These are phyloP conservation scores for Lordiphosa collinella DNA, from an alignment of 1,140 invertebrate species.

Conservation along the genomic window DNA sequence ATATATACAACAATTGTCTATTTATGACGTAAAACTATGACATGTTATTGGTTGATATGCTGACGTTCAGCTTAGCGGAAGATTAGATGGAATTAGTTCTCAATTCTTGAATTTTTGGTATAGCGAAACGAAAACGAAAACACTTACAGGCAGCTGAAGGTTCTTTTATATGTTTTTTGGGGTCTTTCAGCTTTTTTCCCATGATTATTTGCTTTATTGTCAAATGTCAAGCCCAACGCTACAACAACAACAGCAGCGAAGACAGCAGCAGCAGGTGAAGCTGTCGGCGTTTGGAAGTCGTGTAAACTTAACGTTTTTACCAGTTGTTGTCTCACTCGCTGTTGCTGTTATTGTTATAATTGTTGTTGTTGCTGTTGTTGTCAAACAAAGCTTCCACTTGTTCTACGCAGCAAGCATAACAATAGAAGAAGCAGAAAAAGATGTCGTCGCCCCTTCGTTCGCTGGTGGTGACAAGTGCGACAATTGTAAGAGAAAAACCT, in stretches of 20 bases:
- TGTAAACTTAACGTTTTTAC: constrained; percentile 68
- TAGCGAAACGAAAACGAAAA: constrained; percentile 32
- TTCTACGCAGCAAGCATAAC: constrained; percentile 73
- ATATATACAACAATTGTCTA: not conserved
- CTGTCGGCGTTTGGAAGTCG: constrained; percentile 47
- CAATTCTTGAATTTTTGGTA: no score
- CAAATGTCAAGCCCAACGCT: constrained; percentile 68
- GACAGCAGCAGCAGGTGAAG: constrained; percentile 60
- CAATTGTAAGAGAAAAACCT: constrained; percentile 58
- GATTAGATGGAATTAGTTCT: no score
- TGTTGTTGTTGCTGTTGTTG: constrained; percentile 37
- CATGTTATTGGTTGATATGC: not conserved
- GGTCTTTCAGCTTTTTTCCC: constrained; percentile 62
- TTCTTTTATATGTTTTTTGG: constrained; percentile 10
- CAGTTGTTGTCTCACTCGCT: constrained; percentile 23
- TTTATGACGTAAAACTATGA: no score
- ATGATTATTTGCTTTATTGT: constrained; percentile 79
- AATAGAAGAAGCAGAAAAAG: constrained; percentile 57
- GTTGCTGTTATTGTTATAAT: constrained; percentile 31
- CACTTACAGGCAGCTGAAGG: constrained; percentile 5
- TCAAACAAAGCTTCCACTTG: constrained; percentile 77
- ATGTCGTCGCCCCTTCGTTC: no score
- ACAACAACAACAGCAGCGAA: constrained; percentile 44
- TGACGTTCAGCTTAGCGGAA: no score
- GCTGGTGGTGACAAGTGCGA: constrained; percentile 55